Base-by-base conservation (phyloP, 53 echinoderm and acorn worm genomes). In the Zoroaster sp. region DNA sequence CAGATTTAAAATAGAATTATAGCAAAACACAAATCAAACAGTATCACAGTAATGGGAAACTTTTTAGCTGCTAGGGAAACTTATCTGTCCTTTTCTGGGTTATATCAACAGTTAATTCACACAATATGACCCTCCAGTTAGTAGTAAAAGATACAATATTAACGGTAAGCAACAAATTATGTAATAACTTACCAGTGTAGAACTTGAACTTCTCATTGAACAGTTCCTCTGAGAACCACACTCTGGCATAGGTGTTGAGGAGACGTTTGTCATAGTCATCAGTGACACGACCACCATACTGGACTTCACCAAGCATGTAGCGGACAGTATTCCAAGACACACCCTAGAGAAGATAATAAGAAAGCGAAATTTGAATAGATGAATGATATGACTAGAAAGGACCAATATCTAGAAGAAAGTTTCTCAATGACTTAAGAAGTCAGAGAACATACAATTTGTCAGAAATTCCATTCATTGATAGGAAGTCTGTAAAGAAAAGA, bases 161-260 rank as follows among this genome's bases (percentile, higher is more conserved):
- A 47, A 47, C 14, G 14, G 14, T 10, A 47, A 47, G 14, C 14
- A 31, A 69, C 9, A n/a, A n/a, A n/a, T n/a, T n/a, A n/a, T n/a
- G n/a, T n/a, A n/a, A n/a, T n/a, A n/a, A 36, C 52, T 80, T 77
- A 95, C 98, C 98, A 78, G 91, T 98, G 75, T 98, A 98, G 66
- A 97, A 98, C 91, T 95, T 98, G 94, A 98, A 98, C 82, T 98
- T 98, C 75, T 98, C 98, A 41, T 91, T 81, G 79, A 96, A 98
- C 95, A 96, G 94, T 21, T 98, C 97, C 72, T 98, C 98, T 0
- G 95, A 95, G 94, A 98, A 98, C 98, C 98, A 98, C 69, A 98
- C 98, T 49, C 88, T 90, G 63, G 95, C 86, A 65, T 97, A 97
- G 35, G 97, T 97, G 89, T 91, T 96, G 52, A 97, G 92, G 33